Conservation (phyloP, 1,140 invertebrate genomes). For the Formica exsecta region DNA sequence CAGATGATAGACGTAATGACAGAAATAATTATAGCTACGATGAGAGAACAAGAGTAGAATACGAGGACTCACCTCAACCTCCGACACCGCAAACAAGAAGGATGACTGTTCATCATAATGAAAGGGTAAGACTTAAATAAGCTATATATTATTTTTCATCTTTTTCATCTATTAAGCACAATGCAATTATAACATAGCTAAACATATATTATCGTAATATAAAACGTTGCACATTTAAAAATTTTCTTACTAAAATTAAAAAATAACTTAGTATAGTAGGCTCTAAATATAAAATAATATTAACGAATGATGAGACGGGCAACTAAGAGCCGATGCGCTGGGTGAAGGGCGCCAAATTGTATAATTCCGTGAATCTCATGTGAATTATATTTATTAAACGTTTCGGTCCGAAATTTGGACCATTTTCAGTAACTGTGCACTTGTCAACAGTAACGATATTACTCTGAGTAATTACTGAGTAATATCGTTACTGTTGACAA, state of each 20-base stretch:
- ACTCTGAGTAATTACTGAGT: too few relatives aligned
- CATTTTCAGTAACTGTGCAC: too few relatives aligned
- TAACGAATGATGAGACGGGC: too few relatives aligned
- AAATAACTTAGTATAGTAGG: too few relatives aligned
- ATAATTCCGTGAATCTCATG: too few relatives aligned
- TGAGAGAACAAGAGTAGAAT: conserved; percentile 78
- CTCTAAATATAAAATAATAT: too few relatives aligned
- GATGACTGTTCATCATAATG: conserved; percentile 72
- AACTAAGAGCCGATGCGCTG: too few relatives aligned
- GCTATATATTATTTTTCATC: not conserved
- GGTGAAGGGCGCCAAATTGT: too few relatives aligned
- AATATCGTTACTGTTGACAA: too few relatives aligned
- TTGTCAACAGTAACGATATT: too few relatives aligned
- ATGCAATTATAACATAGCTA: conserved; percentile 13
- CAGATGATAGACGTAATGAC: conserved; percentile 80
- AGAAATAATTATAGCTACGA: conserved; percentile 79
- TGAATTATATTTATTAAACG: too few relatives aligned
- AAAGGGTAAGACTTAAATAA: conserved; percentile 71
- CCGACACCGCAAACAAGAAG: conserved; percentile 68
- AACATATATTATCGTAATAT: not conserved
- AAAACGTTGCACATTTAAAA: not conserved
- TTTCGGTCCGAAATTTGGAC: too few relatives aligned
- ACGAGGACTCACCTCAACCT: conserved; percentile 75
- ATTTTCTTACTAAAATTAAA: not conserved
- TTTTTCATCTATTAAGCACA: not conserved